Percentiles rank a stretch among this genome's conserved stretches.
Conservation (phyloP, 2,113 vertebrate genomes). For the Calonectris borealis region DNA sequence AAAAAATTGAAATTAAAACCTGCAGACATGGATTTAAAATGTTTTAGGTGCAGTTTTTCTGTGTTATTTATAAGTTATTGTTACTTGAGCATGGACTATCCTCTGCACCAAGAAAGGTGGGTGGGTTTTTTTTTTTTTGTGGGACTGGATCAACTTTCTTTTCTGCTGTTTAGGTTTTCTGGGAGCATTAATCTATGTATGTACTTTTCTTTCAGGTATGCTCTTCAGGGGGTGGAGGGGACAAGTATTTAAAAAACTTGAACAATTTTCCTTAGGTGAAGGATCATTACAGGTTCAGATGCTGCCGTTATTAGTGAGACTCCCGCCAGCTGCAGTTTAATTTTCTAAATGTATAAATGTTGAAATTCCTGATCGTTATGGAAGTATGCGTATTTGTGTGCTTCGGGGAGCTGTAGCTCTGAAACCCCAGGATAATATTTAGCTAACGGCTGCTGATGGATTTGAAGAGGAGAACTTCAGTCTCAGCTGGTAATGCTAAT, state of each 20-base stretch:
- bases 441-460: rapidly evolving
- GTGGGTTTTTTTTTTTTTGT: not conserved
- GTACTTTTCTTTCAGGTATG: slow-evolving; percentile 41
- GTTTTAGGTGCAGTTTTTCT: not conserved
- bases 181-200: not conserved
- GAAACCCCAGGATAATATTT: not conserved
- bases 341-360: not conserved
- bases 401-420: not conserved
- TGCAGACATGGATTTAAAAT: not conserved
- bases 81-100: rapidly evolving
- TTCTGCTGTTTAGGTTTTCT: not conserved
- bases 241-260: slow-evolving; percentile 43
- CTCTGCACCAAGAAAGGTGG: not conserved
- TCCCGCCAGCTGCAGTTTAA: not conserved
- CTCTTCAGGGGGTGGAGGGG: not conserved
- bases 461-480: not conserved
- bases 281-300: slow-evolving; percentile 21
- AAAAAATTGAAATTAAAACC: not conserved
- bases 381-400: not conserved
- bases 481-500: not conserved
- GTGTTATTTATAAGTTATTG: not conserved
- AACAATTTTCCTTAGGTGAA: slow-evolving; percentile 54
- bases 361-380: not conserved
- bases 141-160: not conserved
- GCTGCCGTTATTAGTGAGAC: not conserved